Evolutionary conservation across 2,888 invertebrate species (phyloP).

Genomic region (Scaptomyza reducta): DNA sequence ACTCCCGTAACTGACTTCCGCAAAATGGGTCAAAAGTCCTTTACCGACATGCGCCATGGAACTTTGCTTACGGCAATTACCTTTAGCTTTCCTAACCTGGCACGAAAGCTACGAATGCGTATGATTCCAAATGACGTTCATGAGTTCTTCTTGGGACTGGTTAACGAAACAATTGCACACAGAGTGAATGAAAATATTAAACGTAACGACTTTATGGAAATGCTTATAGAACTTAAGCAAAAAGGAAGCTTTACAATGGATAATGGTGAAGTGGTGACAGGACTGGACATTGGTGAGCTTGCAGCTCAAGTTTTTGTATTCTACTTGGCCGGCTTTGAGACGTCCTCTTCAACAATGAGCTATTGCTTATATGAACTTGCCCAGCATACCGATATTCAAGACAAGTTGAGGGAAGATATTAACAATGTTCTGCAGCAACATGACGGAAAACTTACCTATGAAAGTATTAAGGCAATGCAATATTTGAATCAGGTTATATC

Average conservation of each 20-base stretch:
- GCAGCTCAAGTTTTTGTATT: constrained; percentile 86
- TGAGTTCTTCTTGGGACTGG: constrained; percentile 80
- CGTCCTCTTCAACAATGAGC: constrained; percentile 84
- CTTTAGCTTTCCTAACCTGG: constrained; percentile 64
- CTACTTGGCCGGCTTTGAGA: constrained; percentile 86
- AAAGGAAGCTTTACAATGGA: constrained; percentile 66
- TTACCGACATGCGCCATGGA: constrained; percentile 48
- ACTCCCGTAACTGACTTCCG: constrained; percentile 81
- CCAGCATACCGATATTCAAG: constrained; percentile 84
- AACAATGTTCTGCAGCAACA: constrained; percentile 79
- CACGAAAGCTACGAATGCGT: constrained; percentile 65
- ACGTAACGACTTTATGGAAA: constrained; percentile 85
- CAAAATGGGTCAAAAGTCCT: constrained; percentile 53
- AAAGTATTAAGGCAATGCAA: constrained; percentile 82
- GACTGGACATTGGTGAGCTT: constrained; percentile 83
- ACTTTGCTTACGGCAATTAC: constrained; percentile 38
- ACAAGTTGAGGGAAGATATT: constrained; percentile 84
- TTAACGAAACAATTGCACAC: constrained; percentile 82
- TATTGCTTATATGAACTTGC: constrained; percentile 85
- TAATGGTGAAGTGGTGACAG: constrained; percentile 65
- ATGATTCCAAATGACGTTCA: constrained; percentile 66
- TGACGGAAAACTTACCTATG: constrained; percentile 83
- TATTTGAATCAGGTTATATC: constrained; percentile 85
- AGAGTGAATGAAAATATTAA: constrained; percentile 80
- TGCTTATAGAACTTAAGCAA: constrained; percentile 84